Evolutionary conservation across 2,888 invertebrate genomes (phyloP).

Genomic region (Cyaniris semiargus): DNA sequence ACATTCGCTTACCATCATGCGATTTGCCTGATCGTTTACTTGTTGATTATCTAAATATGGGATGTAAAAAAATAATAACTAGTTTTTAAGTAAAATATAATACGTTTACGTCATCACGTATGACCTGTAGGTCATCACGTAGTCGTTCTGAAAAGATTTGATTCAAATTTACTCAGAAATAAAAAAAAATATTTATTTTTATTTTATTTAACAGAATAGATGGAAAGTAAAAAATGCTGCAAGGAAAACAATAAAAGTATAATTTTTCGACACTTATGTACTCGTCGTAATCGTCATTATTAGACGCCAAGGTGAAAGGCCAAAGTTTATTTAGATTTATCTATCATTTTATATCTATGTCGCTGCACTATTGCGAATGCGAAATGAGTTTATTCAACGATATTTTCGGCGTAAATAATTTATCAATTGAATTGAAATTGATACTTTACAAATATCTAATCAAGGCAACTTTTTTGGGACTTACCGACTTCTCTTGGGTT

Average conservation of each 20-base stretch:
- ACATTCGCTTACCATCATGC: background rate
- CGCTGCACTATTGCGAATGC: slow-evolving; percentile 7
- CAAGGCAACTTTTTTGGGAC: background rate
- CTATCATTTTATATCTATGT: background rate
- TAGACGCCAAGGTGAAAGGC: slow-evolving; percentile 6
- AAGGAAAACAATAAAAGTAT: background rate
- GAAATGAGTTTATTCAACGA: slow-evolving; percentile 24
- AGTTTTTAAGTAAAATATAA: no score
- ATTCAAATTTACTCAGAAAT: no score
- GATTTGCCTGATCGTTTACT: background rate
- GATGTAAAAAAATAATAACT: background rate
- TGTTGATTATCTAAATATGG: no score
- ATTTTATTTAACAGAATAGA: background rate
- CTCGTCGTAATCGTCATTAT: background rate
- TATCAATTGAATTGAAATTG: background rate
- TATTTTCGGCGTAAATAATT: slow-evolving; percentile 10
- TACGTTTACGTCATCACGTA: no score
- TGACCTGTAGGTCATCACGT: no score
- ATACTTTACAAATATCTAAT: slow-evolving; percentile 10
- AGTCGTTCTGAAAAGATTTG: no score
- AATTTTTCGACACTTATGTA: background rate
- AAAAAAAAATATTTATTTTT: no score
- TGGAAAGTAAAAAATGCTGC: background rate
- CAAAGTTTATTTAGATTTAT: background rate
- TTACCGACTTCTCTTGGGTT: background rate